Conservation (phyloP, 2,113 vertebrate species). For the Anser brachyrhynchus region DNA sequence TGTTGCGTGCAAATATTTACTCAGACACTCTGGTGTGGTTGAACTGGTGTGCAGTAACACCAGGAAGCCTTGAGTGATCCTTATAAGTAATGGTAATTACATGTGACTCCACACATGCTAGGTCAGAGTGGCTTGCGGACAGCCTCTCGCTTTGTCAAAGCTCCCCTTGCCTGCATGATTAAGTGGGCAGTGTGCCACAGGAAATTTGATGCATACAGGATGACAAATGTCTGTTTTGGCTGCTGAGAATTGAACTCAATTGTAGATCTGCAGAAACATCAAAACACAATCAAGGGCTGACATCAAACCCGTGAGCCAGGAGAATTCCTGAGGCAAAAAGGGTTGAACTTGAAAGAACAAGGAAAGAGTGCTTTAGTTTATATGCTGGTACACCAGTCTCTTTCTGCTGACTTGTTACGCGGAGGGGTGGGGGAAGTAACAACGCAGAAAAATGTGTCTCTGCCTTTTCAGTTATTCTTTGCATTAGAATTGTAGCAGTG, state of each 20-base stretch:
- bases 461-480: constrained; percentile 1
- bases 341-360: constrained; percentile 42
- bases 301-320: constrained; percentile 82
- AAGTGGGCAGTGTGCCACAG: constrained; percentile 75
- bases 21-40: constrained; percentile 75
- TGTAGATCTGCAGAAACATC: constrained; percentile 88
- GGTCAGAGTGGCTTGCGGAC: constrained; percentile 73
- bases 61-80: constrained; percentile 82
- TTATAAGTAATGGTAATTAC: constrained; percentile 91
- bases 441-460: background rate
- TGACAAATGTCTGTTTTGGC: constrained; percentile 93
- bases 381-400: constrained; percentile 14
- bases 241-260: constrained; percentile 87
- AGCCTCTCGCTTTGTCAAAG: constrained; percentile 64
- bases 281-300: constrained; percentile 94
- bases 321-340: constrained; percentile 70
- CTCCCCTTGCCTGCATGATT: constrained; percentile 73
- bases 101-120: constrained; percentile 83
- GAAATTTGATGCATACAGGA: constrained; percentile 79
- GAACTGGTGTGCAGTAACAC: constrained; percentile 72
- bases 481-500: background rate
- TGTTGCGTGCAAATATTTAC: constrained; percentile 94
- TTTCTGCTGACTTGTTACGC: constrained; percentile 29
- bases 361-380: background rate
- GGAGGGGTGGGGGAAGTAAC: background rate